Conservation (phyloP, 2,888 invertebrate genomes). For the Harpalus rubripes region DNA sequence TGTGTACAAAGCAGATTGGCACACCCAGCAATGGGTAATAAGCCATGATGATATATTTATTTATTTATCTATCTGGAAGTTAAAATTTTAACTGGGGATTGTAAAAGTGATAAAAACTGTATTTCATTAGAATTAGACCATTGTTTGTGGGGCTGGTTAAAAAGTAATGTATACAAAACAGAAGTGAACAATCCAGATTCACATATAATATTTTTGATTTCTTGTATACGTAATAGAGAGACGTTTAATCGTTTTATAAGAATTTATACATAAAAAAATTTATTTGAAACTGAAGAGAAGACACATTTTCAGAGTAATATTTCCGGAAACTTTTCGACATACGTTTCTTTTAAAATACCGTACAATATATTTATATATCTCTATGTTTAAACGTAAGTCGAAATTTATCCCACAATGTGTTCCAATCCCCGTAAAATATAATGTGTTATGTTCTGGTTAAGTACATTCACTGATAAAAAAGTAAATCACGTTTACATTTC, state of each 20-base stretch:
- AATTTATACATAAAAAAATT: not conserved
- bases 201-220: not conserved
- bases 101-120: too few relatives aligned
- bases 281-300: not conserved
- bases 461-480: conserved; percentile 44
- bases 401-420: not conserved
- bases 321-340: not conserved
- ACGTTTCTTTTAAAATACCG: not conserved
- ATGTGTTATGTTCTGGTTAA: conserved; percentile 23
- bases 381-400: not conserved
- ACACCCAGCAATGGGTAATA: too few relatives aligned
- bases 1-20: too few relatives aligned
- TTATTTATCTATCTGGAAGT: too few relatives aligned
- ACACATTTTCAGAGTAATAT: not conserved
- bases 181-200: too few relatives aligned
- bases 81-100: too few relatives aligned
- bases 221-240: not conserved
- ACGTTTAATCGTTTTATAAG: not conserved
- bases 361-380: not conserved
- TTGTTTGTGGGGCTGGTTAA: too few relatives aligned
- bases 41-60: too few relatives aligned
- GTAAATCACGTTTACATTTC: conserved; percentile 13
- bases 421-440: not conserved
- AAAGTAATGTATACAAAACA: too few relatives aligned
- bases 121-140: too few relatives aligned